These are phyloP conservation scores for Chrysocyon brachyurus DNA, from an alignment of 2,797 vertebrate genomes.

Conservation along the genomic window DNA sequence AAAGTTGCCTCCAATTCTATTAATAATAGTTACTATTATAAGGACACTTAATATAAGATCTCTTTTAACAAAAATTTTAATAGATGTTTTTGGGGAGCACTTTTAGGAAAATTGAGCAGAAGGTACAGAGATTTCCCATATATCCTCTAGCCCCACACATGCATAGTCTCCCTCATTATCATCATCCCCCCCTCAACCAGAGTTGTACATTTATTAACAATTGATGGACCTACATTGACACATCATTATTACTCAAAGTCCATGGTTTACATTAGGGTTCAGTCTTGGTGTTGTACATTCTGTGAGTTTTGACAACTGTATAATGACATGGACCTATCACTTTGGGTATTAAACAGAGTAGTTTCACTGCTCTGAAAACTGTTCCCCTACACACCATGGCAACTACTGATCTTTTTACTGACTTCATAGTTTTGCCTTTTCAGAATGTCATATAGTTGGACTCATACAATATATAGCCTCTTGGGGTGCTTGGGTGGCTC, in stretches of 20 bases:
- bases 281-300: not conserved
- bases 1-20: not conserved
- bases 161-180: not conserved
- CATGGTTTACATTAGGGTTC: not conserved
- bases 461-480: not conserved
- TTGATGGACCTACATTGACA: not conserved
- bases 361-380: constrained; percentile 21
- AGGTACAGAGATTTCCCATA: not conserved
- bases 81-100: not conserved
- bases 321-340: not conserved
- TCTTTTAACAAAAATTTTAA: not conserved
- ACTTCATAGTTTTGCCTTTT: not conserved
- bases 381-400: not conserved
- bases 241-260: not conserved
- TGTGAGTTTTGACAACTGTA: not conserved
- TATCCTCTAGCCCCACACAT: not conserved
- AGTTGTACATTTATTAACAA: not conserved
- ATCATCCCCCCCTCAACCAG: not conserved
- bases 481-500: too few species aligned
- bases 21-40: not conserved
- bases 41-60: not conserved
- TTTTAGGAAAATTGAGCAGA: not conserved
- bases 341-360: not conserved
- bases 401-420: not conserved
- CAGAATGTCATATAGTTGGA: constrained; percentile 1